These are phyloP conservation scores for Abrostola triplasia DNA, from an alignment of 2,888 invertebrate species.

Conservation along the genomic window DNA sequence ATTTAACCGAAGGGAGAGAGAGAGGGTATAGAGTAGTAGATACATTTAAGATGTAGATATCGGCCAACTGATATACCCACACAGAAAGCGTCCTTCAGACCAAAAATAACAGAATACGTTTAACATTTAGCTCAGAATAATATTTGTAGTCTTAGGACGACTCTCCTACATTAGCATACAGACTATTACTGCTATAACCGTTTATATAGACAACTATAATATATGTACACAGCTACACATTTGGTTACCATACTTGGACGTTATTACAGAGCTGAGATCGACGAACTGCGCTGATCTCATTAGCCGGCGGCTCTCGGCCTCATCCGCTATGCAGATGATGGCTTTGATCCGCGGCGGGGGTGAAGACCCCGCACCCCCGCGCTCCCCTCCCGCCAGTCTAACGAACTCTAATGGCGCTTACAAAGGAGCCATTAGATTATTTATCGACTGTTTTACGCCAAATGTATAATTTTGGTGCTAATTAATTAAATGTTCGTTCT, in stretches of 20 bases:
- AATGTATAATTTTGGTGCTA: conserved; percentile 12
- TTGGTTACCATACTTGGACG: conserved; percentile 14
- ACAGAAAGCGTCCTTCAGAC: neutral
- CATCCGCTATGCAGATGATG: conserved; percentile 68
- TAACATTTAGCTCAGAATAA: neutral
- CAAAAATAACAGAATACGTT: neutral
- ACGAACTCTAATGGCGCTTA: conserved; percentile 55
- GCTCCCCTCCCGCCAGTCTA: conserved; percentile 32
- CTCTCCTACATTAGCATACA: conserved; percentile 9
- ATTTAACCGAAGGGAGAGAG: too few species aligned
- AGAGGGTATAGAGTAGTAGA: too few species aligned
- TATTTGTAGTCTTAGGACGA: neutral
- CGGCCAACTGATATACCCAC: too few species aligned
- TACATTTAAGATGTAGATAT: too few species aligned
- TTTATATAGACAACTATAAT: conserved; percentile 7
- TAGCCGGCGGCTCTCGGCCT: conserved; percentile 51
- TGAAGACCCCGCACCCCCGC: conserved; percentile 5
- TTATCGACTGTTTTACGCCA: conserved; percentile 6
- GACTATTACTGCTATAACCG: conserved; percentile 3
- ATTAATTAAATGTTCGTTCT: conserved; percentile 26
- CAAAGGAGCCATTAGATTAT: conserved; percentile 39
- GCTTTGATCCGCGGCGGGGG: conserved; percentile 42
- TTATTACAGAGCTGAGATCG: conserved; percentile 43
- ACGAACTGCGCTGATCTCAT: conserved; percentile 62
- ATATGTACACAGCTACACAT: conserved; percentile 15